phyloP scores from a whole-genome alignment of 2,113 vertebrate genomes.

The zebrafish (Danio rerio) region GRCz12tu NC_133186.1:42419001-42419500 shows the following conservation, averaged over 20 bases:
- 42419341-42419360: no score
- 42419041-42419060: no score
- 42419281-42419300: neutral
- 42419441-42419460: conserved; percentile 22
- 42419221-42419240: no score
- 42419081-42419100: no score
- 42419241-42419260: neutral
- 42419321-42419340: conserved; percentile 15
- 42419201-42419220: no score
- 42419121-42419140: no score
- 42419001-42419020: neutral
- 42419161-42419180: no score
- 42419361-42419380: conserved; percentile 14
- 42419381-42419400: neutral
- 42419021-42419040: no score
- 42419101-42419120: no score
- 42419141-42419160: no score
- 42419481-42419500: conserved; percentile 60
- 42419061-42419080: no score
- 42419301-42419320: neutral
- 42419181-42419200: no score
- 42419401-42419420: conserved; percentile 16
- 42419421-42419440: conserved; percentile 23
- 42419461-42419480: conserved; percentile 61
- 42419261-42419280: neutral